Conservation (phyloP, 1,140 invertebrate species). For the Vanessa atalanta region DNA sequence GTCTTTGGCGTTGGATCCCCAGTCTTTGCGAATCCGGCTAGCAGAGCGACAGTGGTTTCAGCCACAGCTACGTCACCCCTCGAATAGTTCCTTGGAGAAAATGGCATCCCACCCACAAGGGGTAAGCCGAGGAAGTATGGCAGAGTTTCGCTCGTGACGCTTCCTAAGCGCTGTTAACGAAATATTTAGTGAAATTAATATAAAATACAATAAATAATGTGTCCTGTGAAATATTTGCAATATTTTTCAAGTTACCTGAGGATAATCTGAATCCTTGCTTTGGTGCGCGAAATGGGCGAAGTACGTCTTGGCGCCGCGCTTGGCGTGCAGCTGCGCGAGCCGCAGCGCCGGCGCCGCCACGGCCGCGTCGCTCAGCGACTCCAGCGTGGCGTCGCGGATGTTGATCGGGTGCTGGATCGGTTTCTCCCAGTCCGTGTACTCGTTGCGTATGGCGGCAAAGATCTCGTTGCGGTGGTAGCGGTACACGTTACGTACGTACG, state of each 20-base stretch:
- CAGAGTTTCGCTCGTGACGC: constrained; percentile 91
- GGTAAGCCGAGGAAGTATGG: constrained; percentile 93
- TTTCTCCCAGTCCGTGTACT: constrained; percentile 96
- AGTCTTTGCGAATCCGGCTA: constrained; percentile 88
- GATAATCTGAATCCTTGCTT: constrained; percentile 87
- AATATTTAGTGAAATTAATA: too few species aligned
- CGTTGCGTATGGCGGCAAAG: constrained; percentile 93
- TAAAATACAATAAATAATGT: too few species aligned
- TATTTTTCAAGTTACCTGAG: constrained; percentile 80
- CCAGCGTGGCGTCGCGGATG: constrained; percentile 91
- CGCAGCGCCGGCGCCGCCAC: constrained; percentile 87
- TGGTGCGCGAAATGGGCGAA: constrained; percentile 92
- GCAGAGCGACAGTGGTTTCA: constrained; percentile 87
- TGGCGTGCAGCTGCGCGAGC: constrained; percentile 86
- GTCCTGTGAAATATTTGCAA: not conserved
- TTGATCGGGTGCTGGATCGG: constrained; percentile 92
- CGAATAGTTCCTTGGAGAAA: constrained; percentile 87
- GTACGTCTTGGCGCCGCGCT: constrained; percentile 86
- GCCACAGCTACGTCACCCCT: constrained; percentile 88
- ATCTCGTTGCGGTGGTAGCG: constrained; percentile 95
- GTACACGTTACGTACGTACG: constrained; percentile 93
- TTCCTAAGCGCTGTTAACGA: constrained; percentile 84
- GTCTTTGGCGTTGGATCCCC: constrained; percentile 83
- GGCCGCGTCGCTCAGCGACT: constrained; percentile 92
- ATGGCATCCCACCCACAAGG: constrained; percentile 82